Conservation (phyloP, 2,113 vertebrate genomes). For the Thamnaconus septentrionalis region DNA sequence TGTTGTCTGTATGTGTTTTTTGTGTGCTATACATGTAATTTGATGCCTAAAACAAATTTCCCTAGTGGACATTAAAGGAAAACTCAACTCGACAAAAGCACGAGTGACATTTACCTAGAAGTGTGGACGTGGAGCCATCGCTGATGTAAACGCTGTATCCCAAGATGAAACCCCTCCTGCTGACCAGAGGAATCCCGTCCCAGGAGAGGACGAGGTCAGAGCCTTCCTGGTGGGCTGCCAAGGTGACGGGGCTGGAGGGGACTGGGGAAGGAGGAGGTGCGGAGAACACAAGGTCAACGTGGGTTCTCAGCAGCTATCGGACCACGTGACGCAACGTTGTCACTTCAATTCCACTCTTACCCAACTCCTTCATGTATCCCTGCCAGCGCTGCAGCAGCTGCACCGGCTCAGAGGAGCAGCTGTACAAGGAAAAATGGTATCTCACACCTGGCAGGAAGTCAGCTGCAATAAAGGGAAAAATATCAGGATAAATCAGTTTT, state of each 20-base stretch:
- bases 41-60: no score
- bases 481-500: not conserved
- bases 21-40: no score
- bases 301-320: not conserved
- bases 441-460: conserved; percentile 67
- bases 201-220: conserved; percentile 65
- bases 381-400: conserved; percentile 64
- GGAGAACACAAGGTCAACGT: not conserved
- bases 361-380: conserved; percentile 70
- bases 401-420: conserved; percentile 52
- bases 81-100: not conserved
- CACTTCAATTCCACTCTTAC: conserved; percentile 40
- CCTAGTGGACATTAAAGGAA: not conserved
- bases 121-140: conserved; percentile 50
- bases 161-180: conserved; percentile 65
- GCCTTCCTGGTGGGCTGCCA: conserved; percentile 53
- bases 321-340: not conserved
- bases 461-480: conserved; percentile 47
- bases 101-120: conserved; percentile 57
- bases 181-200: conserved; percentile 48
- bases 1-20: no score
- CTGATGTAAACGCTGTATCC: conserved; percentile 74
- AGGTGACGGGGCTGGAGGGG: conserved; percentile 51
- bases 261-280: conserved; percentile 39
- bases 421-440: conserved; percentile 72